phyloP scores from a whole-genome alignment of 1,140 invertebrate species.

The Thalassaphorura encarpata region DNA sequence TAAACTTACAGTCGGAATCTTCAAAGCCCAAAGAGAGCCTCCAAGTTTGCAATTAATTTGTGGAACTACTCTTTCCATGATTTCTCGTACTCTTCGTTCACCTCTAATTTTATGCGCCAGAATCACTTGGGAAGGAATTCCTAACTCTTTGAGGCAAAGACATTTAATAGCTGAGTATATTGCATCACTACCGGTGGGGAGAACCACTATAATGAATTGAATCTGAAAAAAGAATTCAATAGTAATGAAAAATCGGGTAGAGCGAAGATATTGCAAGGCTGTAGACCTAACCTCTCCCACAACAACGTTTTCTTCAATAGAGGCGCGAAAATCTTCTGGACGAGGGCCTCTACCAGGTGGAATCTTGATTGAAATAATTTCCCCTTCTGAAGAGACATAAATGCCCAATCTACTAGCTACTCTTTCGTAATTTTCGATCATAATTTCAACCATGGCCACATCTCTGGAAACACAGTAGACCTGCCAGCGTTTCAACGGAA shows the following conservation, averaged over 20 bases:
- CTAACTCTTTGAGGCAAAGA: constrained; percentile 68
- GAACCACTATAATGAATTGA: constrained; percentile 68
- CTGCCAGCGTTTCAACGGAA: not conserved
- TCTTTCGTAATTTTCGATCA: not conserved
- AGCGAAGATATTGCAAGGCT: too few relatives aligned
- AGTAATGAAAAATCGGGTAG: too few relatives aligned
- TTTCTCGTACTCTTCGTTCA: constrained; percentile 56
- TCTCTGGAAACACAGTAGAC: not conserved
- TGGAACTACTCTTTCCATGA: constrained; percentile 78
- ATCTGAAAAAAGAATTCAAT: too few relatives aligned
- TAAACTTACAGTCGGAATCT: constrained; percentile 58
- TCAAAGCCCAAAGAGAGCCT: constrained; percentile 75
- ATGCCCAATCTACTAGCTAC: not conserved
- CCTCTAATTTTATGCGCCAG: constrained; percentile 56
- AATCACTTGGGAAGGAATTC: constrained; percentile 61
- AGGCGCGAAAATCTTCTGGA: not conserved
- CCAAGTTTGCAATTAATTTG: constrained; percentile 95
- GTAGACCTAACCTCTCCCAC: not conserved
- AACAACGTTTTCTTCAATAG: not conserved
- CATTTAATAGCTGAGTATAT: constrained; percentile 79
- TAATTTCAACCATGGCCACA: not conserved
- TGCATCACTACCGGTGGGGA: constrained; percentile 68
- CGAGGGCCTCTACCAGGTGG: not conserved
- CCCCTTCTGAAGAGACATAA: too few relatives aligned
- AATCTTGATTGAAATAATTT: not conserved